A percentile compares a stretch with the other conserved stretches of the same genome.
These are phyloP conservation scores for Zaprionus vittiger DNA, from an alignment of 1,140 invertebrate genomes.

Conservation along the genomic window DNA sequence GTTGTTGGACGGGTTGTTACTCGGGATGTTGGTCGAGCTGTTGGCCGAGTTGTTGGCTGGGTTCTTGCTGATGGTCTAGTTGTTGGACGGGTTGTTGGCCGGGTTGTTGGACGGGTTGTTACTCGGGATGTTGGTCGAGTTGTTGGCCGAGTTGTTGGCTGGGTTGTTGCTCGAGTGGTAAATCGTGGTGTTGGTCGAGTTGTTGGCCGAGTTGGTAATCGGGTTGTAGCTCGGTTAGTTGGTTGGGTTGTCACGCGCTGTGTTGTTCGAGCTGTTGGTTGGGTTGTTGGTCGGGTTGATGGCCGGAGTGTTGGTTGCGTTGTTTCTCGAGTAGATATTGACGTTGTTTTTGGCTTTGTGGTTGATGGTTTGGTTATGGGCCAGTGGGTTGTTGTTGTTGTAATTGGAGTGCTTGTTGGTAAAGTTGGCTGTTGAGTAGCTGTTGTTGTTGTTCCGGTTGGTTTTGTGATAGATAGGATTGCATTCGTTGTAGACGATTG, in stretches of 20 bases:
- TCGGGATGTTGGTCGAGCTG: background rate
- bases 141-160: background rate
- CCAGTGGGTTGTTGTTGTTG: slow-evolving; percentile 1
- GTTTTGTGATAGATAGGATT: slow-evolving; percentile 5
- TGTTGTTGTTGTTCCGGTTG: slow-evolving; percentile 24
- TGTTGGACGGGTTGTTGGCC: slow-evolving; percentile 16
- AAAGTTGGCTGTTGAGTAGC: slow-evolving; percentile 1
- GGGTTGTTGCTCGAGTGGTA: background rate
- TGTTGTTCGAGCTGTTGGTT: slow-evolving; percentile 7
- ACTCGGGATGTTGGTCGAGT: background rate
- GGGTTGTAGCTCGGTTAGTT: slow-evolving; percentile 1
- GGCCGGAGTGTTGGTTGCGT: slow-evolving; percentile 2
- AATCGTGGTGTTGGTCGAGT: background rate
- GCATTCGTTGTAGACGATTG: background rate
- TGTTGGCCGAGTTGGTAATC: slow-evolving; percentile 15
- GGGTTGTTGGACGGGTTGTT: slow-evolving; percentile 8
- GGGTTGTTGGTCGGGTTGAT: slow-evolving; percentile 16
- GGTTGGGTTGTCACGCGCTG: background rate
- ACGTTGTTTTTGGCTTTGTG: background rate
- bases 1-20: background rate
- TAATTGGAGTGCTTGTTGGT: background rate
- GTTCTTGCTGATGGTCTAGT: slow-evolving; percentile 5
- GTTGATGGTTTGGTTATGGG: background rate
- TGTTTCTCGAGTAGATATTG: background rate
- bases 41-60: background rate